These are phyloP conservation scores for Lepilemur ruficaudatus DNA, from an alignment of 2,797 vertebrate species.

Conservation along the genomic window DNA sequence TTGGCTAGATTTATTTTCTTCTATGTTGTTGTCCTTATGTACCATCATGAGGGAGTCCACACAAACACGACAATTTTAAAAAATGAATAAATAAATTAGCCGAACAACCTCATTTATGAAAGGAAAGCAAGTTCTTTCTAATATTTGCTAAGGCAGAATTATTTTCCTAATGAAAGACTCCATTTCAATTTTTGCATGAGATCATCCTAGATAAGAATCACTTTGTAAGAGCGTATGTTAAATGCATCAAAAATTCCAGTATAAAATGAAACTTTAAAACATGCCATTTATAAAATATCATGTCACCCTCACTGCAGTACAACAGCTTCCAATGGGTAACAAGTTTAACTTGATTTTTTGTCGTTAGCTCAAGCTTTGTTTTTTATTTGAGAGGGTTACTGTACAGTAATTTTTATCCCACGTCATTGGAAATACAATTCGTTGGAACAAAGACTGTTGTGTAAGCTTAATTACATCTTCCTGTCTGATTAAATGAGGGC, in stretches of 20 bases:
- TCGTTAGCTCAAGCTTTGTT: constrained; percentile 15
- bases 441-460: constrained; percentile 69
- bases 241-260: background rate
- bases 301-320: constrained; percentile 10
- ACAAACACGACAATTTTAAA: background rate
- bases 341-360: constrained; percentile 24
- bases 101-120: background rate
- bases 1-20: background rate
- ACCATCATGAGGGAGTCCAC: background rate
- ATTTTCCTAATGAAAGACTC: constrained; percentile 52
- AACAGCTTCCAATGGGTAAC: background rate
- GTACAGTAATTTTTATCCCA: constrained; percentile 54
- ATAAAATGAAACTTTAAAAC: constrained; percentile 33
- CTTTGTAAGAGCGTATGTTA: constrained; percentile 12
- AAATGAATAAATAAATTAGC: constrained; percentile 27
- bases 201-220: background rate
- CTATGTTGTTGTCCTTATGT: background rate
- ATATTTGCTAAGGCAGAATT: constrained; percentile 30
- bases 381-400: constrained; percentile 28
- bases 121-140: constrained; percentile 46
- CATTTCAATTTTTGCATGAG: constrained; percentile 43
- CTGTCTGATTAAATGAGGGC: constrained; percentile 53
- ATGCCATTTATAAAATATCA: background rate
- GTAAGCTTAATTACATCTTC: constrained; percentile 66
- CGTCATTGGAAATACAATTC: constrained; percentile 54